Evolutionary conservation across 92 coral and sea anemone genomes (phyloP), one percentile per base, ranked within the genome.

Genomic region (Galaxea fascicularis): DNA sequence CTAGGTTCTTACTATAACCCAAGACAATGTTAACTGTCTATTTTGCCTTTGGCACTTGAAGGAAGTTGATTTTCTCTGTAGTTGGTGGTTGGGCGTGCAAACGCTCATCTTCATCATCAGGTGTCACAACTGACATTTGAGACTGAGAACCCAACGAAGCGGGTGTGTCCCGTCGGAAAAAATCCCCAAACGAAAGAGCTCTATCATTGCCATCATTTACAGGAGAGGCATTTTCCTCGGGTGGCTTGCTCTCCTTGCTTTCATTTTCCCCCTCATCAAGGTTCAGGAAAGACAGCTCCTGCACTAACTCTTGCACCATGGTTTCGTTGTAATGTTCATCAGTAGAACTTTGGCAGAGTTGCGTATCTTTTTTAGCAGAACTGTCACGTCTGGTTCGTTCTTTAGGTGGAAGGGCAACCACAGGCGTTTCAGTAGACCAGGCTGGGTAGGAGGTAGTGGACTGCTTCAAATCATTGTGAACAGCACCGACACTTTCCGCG

Each of bases 201-300:
- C 47, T 41, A 4, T 1, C 46, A 0, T 41, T 44, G 46, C 17
- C 58, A 14, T 41, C 78, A 44, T 1, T 14, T 7, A 27, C 70
- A n/a, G 76, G 12, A 65, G 13, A 28, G 26, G 44, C 3, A 41
- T 58, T 70, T 21, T 51, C 53, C 1, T 8, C 62, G 26, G 78
- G 47, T 71, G 39, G 44, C 60, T 54, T 28, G 15, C 39, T 53
- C 12, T 70, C 78, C 59, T 82, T 71, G 17, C 10, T 71, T 70
- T 82, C 58, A 53, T 26, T 28, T 13, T 44, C 71, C 18, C 46
- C 78, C 20, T 54, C 70, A 21, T 82, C 71, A n/a, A 82, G 67
- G 45, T 71, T 59, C 15, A 60, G 59, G 45, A 72, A 71, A 12
- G 86, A 82, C 46, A 82, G n/a, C 28, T 70, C 78, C 47, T 82